phyloP scores from a whole-genome alignment of 1,140 invertebrate genomes.

The Cydia strobilella region DNA sequence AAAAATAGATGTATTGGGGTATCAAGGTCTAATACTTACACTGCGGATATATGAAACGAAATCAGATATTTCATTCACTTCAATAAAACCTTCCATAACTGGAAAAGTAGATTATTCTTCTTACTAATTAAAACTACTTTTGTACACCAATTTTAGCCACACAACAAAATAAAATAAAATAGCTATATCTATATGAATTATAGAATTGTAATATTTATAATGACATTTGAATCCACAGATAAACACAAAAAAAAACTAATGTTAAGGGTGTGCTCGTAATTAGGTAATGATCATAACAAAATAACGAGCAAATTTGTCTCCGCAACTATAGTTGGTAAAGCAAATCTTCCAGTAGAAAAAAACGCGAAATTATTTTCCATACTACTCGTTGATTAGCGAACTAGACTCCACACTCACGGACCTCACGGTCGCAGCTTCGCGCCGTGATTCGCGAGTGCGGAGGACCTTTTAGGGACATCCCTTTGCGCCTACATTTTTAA shows the following conservation, averaged over 20 bases:
- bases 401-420: no score
- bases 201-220: background rate
- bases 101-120: background rate
- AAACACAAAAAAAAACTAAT: background rate
- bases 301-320: no score
- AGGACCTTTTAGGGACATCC: no score
- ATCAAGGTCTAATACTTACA: constrained; percentile 75
- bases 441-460: no score
- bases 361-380: no score
- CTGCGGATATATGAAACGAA: constrained; percentile 82
- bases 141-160: constrained; percentile 10
- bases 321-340: no score
- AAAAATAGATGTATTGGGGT: background rate
- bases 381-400: no score
- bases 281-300: background rate
- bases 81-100: constrained; percentile 75
- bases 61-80: constrained; percentile 82
- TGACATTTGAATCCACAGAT: constrained; percentile 19
- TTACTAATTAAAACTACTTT: background rate
- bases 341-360: no score
- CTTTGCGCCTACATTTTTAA: no score
- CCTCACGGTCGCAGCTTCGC: no score
- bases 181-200: background rate
- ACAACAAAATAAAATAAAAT: constrained; percentile 31
- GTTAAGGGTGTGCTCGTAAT: background rate